Evolutionary conservation across 2,797 vertebrate species (phyloP).

Genomic region (Pipistrellus pygmaeus): DNA sequence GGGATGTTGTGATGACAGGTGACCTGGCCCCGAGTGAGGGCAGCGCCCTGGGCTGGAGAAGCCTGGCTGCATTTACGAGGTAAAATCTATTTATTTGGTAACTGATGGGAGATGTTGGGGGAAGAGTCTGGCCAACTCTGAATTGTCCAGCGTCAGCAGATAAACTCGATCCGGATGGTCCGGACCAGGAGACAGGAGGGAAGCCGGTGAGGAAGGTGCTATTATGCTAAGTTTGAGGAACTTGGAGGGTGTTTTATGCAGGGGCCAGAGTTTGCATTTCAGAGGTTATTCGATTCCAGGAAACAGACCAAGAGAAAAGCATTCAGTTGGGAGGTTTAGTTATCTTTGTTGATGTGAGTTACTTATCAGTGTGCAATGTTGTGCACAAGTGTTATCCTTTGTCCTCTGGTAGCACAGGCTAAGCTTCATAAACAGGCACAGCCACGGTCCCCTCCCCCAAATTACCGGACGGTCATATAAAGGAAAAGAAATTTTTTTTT

Average conservation of each 20-base stretch:
- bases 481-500: background rate
- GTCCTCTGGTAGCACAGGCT: background rate
- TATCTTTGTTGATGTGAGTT: conserved; percentile 28
- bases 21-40: background rate
- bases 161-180: background rate
- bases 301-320: conserved; percentile 8
- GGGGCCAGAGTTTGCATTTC: background rate
- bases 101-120: conserved; percentile 2
- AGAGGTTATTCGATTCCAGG: background rate
- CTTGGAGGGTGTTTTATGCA: background rate
- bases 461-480: background rate
- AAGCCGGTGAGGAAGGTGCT: background rate
- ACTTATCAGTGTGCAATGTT: background rate
- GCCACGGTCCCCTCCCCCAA: background rate
- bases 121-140: background rate
- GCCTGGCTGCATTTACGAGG: background rate
- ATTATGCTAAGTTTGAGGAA: background rate
- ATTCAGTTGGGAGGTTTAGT: background rate
- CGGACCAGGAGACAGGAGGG: background rate
- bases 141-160: background rate
- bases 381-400: background rate
- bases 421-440: background rate
- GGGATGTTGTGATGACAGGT: background rate
- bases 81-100: background rate
- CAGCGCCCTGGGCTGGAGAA: background rate